Evolutionary conservation across 2,113 vertebrate genomes (phyloP).

Genomic region (Thermophis baileyi): DNA sequence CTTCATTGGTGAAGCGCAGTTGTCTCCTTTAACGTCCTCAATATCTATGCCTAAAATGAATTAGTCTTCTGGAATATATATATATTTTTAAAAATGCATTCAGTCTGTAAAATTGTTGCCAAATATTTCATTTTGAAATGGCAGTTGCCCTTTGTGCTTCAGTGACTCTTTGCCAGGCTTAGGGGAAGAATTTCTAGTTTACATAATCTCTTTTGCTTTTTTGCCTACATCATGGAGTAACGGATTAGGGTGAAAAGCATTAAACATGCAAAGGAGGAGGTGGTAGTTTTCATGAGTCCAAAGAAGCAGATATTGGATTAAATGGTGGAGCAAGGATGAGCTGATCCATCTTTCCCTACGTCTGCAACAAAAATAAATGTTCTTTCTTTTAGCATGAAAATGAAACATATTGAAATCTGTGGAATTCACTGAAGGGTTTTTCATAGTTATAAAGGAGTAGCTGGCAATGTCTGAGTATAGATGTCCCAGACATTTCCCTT

Average conservation of each 20-base stretch:
- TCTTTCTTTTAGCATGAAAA: background rate
- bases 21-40: background rate
- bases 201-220: background rate
- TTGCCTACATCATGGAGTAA: background rate
- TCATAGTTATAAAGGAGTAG: background rate
- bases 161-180: background rate
- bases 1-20: background rate
- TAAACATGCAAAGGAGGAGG: background rate
- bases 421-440: background rate
- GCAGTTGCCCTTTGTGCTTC: constrained; percentile 51
- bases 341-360: background rate
- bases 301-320: rapidly evolving
- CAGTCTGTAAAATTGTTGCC: constrained; percentile 4
- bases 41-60: background rate
- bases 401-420: background rate
- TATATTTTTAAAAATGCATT: background rate
- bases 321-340: background rate
- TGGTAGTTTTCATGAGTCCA: background rate
- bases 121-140: constrained; percentile 1
- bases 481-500: background rate
- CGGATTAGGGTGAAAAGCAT: background rate
- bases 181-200: constrained; percentile 9
- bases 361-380: background rate
- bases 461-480: background rate
- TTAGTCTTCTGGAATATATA: background rate